phyloP scores from a whole-genome alignment of 2,113 vertebrate genomes.

The Podilymbus podiceps region DNA sequence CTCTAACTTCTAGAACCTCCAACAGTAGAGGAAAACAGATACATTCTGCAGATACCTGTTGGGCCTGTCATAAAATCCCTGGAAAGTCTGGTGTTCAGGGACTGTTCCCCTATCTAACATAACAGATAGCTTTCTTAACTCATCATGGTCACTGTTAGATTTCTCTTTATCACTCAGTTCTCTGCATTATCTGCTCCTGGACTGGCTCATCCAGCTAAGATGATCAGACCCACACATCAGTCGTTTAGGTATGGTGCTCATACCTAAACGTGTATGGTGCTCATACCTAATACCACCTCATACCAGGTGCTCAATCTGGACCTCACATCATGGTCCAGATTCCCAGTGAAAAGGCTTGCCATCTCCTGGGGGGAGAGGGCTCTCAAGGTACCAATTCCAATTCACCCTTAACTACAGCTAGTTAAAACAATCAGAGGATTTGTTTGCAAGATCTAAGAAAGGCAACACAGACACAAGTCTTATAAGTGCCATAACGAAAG shows the following conservation, averaged over 20 bases:
- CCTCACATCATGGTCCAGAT: background rate
- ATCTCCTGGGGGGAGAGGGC: background rate
- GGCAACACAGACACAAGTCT: background rate
- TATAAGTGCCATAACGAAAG: background rate
- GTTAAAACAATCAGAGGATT: background rate
- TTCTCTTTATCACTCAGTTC: background rate
- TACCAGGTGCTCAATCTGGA: no score
- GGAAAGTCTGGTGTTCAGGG: background rate
- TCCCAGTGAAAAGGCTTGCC: background rate
- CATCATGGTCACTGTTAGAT: background rate
- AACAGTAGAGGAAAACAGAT: background rate
- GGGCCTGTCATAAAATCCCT: background rate
- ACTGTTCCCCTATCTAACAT: background rate
- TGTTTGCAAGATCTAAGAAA: background rate
- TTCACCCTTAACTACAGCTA: background rate
- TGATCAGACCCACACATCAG: background rate
- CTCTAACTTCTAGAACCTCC: background rate
- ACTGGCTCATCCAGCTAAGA: background rate
- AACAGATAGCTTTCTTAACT: background rate
- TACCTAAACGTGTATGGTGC: no score
- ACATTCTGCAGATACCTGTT: background rate
- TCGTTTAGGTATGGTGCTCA: background rate
- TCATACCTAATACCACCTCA: no score
- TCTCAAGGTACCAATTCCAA: background rate
- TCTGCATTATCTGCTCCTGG: background rate